These are phyloP conservation scores for Hyla sarda DNA, from an alignment of 2,113 vertebrate species.

Conservation along the genomic window DNA sequence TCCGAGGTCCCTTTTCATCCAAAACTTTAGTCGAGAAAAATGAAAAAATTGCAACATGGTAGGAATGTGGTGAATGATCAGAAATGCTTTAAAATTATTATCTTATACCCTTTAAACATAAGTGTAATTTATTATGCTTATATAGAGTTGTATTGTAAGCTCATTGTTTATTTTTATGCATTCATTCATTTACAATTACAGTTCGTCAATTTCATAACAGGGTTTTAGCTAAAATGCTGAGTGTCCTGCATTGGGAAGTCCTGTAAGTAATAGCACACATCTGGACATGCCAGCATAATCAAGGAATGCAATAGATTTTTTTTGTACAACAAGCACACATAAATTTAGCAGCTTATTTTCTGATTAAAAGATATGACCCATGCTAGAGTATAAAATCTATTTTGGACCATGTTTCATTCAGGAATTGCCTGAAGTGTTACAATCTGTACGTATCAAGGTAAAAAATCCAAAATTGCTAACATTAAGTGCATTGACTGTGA, in stretches of 20 bases:
- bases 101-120: neutral
- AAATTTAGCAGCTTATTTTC: neutral
- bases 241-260: neutral
- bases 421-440: neutral
- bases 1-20: slow-evolving; percentile 26
- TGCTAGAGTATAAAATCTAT: neutral
- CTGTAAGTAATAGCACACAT: neutral
- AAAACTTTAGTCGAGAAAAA: slow-evolving; percentile 31
- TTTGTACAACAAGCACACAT: neutral
- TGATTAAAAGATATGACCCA: neutral
- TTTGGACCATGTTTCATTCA: slow-evolving; percentile 1
- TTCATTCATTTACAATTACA: neutral
- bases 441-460: slow-evolving; percentile 7
- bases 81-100: neutral
- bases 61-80: slow-evolving; percentile 25
- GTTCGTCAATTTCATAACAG: neutral
- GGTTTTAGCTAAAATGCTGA: neutral
- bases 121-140: neutral
- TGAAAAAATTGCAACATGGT: no score
- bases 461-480: neutral
- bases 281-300: neutral
- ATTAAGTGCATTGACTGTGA: neutral
- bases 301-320: neutral
- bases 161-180: neutral
- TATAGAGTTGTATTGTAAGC: neutral